phyloP scores from a whole-genome alignment of 2,888 invertebrate species.

The Agrochola lychnidis region DNA sequence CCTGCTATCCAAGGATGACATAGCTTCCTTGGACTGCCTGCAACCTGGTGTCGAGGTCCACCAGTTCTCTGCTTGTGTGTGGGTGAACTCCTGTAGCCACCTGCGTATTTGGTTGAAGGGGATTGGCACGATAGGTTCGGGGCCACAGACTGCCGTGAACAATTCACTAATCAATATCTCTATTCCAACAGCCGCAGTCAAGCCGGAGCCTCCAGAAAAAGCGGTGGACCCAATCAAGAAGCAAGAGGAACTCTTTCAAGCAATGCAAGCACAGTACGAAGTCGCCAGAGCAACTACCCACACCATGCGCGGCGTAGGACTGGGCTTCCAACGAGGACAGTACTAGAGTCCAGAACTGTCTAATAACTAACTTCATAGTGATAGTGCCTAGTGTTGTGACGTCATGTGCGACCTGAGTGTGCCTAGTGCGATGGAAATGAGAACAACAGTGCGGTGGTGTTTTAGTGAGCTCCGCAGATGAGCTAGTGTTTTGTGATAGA shows the following conservation, averaged over 20 bases:
- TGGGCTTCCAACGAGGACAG: conserved; percentile 92
- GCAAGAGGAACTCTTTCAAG: conserved; percentile 96
- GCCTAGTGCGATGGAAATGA: conserved; percentile 12
- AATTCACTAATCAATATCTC: background rate
- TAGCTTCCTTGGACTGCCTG: no score
- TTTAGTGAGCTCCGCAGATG: conserved; percentile 13
- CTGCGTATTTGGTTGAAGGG: no score
- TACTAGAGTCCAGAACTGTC: conserved; percentile 68
- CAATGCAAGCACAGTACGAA: conserved; percentile 99
- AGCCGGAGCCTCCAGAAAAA: conserved; percentile 78
- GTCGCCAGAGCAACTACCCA: conserved; percentile 98
- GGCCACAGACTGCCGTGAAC: no score
- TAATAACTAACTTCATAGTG: conserved; percentile 19
- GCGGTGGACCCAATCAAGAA: conserved; percentile 92
- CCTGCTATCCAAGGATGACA: no score
- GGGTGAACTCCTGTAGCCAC: no score
- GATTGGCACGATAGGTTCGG: no score
- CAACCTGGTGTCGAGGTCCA: no score
- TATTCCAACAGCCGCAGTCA: conserved; percentile 80
- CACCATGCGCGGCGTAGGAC: conserved; percentile 97
- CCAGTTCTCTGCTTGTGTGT: no score
- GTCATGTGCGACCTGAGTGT: conserved; percentile 18
- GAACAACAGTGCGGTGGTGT: conserved; percentile 5
- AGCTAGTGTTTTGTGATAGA: conserved; percentile 11
- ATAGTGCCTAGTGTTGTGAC: conserved; percentile 52